A percentile compares a stretch with the other conserved stretches of the same genome.
Evolutionary conservation across 1,140 invertebrate species (phyloP).

Genomic region (Magallana gigas): DNA sequence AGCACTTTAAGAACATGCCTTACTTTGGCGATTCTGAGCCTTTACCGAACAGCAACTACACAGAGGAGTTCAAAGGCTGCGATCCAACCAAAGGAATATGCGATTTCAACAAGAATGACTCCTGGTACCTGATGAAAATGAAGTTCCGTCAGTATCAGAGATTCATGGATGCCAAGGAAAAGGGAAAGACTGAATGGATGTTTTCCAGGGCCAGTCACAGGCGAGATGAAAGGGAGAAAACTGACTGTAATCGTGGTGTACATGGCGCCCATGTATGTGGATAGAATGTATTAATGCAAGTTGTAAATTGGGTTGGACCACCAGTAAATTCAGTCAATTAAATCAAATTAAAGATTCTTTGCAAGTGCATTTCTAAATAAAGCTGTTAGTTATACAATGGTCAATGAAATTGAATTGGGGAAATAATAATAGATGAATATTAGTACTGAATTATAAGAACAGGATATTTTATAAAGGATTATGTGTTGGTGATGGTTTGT

Average conservation of each 20-base stretch:
- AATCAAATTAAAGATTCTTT: no score
- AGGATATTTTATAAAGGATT: no score
- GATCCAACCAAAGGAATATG: constrained; percentile 15
- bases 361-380: no score
- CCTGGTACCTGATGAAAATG: constrained; percentile 40
- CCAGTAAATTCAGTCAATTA: no score
- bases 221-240: constrained; percentile 7
- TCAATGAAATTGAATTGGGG: no score
- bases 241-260: neutral
- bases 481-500: no score
- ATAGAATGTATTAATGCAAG: neutral
- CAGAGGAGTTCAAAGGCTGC: neutral
- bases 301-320: no score
- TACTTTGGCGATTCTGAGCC: neutral
- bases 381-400: no score
- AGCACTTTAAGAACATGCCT: neutral
- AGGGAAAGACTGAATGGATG: constrained; percentile 83
- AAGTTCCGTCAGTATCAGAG: constrained; percentile 11
- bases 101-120: neutral
- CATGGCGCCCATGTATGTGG: neutral
- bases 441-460: no score
- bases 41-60: neutral
- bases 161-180: neutral
- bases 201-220: neutral
- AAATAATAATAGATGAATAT: no score